These are phyloP conservation scores for Nibea coibor DNA, from an alignment of 2,113 vertebrate species.

Conservation along the genomic window DNA sequence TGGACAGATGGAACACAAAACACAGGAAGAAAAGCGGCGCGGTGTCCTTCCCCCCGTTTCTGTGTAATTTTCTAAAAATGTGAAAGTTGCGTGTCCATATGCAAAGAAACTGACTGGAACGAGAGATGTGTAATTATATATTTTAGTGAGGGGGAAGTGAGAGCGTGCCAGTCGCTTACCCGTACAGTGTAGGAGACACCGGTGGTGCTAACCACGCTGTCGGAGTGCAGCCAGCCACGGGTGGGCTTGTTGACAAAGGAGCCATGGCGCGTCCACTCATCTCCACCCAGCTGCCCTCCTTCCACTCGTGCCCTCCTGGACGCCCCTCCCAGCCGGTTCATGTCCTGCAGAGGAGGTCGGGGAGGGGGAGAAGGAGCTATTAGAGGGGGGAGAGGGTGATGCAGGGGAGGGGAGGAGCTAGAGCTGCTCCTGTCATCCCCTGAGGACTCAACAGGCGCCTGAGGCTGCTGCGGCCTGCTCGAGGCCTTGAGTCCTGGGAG, in stretches of 20 bases:
- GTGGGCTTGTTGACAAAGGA: constrained; percentile 99
- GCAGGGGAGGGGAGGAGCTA: constrained; percentile 71
- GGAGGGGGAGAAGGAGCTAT: constrained; percentile 86
- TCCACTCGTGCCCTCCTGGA: constrained; percentile 95
- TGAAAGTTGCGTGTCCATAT: background rate
- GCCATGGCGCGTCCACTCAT: constrained; percentile 98
- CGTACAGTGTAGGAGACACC: constrained; percentile 93
- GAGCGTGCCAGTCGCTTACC: constrained; percentile 69
- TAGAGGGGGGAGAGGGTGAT: constrained; percentile 60
- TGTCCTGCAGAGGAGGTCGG: constrained; percentile 92
- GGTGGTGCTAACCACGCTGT: constrained; percentile 93
- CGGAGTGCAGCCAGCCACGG: constrained; percentile 96
- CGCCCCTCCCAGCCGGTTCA: constrained; percentile 97
- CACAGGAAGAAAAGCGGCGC: constrained; percentile 5
- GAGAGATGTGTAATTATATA: background rate
- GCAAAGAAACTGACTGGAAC: constrained; percentile 7
- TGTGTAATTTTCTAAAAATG: constrained; percentile 24
- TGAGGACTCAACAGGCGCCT: constrained; percentile 63
- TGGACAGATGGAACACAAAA: constrained; percentile 18
- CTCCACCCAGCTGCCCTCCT: constrained; percentile 96
- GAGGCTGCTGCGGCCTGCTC: constrained; percentile 58
- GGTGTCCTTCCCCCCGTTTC: background rate
- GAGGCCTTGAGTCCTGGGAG: constrained; percentile 84
- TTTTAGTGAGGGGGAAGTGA: background rate
- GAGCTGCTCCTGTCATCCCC: constrained; percentile 69